These are phyloP conservation scores for Ectropis crepuscularia DNA, from an alignment of 2,888 invertebrate genomes.

Conservation along the genomic window DNA sequence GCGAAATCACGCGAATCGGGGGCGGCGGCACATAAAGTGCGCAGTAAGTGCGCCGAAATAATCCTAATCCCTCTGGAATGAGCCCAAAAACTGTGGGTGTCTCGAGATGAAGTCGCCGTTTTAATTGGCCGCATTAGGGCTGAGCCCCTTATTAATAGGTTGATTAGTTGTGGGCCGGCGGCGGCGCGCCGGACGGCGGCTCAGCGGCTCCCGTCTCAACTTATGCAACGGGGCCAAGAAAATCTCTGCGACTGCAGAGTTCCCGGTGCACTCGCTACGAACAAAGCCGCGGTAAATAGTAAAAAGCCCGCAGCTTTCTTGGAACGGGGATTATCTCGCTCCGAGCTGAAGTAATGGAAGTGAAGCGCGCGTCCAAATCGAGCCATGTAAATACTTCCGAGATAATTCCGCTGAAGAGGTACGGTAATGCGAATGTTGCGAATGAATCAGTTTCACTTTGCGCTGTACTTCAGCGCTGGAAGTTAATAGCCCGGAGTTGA, in stretches of 20 bases:
- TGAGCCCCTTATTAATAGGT: slow-evolving; percentile 83
- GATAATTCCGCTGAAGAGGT: slow-evolving; percentile 30
- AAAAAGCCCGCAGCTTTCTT: slow-evolving; percentile 45
- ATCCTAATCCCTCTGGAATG: slow-evolving; percentile 77
- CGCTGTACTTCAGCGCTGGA: slow-evolving; percentile 73
- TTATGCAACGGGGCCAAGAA: slow-evolving; percentile 63
- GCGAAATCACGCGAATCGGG: slow-evolving; percentile 48
- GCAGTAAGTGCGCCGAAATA: slow-evolving; percentile 63
- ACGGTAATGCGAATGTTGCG: slow-evolving; percentile 39
- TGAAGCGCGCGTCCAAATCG: slow-evolving; percentile 29
- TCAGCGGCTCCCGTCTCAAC: slow-evolving; percentile 50
- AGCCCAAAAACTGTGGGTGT: slow-evolving; percentile 82
- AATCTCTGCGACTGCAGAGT: slow-evolving; percentile 56
- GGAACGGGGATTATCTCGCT: slow-evolving; percentile 29
- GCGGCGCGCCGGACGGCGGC: slow-evolving; percentile 43
- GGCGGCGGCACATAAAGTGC: slow-evolving; percentile 50
- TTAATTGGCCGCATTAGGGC: slow-evolving; percentile 82
- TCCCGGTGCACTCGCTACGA: slow-evolving; percentile 47
- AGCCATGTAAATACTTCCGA: slow-evolving; percentile 25
- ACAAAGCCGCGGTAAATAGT: slow-evolving; percentile 51
- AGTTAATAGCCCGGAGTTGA: slow-evolving; percentile 73
- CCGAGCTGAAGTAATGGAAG: slow-evolving; percentile 25
- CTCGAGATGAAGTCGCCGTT: slow-evolving; percentile 79
- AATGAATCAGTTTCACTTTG: slow-evolving; percentile 65
- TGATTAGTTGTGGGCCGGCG: slow-evolving; percentile 77